A percentile compares a stretch with the other conserved stretches of the same genome.
These are phyloP conservation scores for Anguilla anguilla DNA, from an alignment of 2,797 vertebrate genomes.

Conservation along the genomic window DNA sequence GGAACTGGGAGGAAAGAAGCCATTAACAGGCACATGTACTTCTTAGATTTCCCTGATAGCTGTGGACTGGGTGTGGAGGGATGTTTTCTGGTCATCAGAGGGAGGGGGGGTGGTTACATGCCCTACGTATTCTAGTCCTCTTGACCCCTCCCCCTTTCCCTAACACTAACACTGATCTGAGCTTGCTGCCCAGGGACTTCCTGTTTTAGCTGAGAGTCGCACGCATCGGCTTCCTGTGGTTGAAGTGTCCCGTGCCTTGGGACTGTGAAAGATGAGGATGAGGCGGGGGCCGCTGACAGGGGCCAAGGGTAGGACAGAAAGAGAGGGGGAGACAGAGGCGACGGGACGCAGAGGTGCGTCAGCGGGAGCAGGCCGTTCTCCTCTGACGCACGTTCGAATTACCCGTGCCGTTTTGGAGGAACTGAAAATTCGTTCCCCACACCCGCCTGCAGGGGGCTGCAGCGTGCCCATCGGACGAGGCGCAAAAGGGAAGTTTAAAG, in stretches of 20 bases:
- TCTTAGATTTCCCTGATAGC: constrained; percentile 12
- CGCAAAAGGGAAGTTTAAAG: background rate
- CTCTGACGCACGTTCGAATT: background rate
- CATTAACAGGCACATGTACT: constrained; percentile 46
- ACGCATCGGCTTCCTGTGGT: constrained; percentile 39
- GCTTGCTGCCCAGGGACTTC: constrained; percentile 41
- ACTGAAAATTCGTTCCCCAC: background rate
- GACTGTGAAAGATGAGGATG: background rate
- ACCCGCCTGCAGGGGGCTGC: background rate
- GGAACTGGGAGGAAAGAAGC: constrained; percentile 16
- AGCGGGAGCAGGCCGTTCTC: background rate
- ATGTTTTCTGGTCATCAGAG: background rate
- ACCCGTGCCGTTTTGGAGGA: background rate
- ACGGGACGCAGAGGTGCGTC: background rate
- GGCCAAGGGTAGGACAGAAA: background rate
- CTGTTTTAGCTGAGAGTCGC: constrained; percentile 33
- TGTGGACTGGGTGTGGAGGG: background rate
- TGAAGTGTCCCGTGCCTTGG: background rate
- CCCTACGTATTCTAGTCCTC: background rate
- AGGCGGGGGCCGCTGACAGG: background rate
- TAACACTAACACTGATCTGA: constrained; percentile 10
- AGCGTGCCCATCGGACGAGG: background rate
- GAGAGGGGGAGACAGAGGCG: background rate
- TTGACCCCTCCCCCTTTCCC: background rate
- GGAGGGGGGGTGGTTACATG: background rate